phyloP scores from a whole-genome alignment of 2,888 invertebrate genomes.

The Hirtodrosophila trivittata region DNA sequence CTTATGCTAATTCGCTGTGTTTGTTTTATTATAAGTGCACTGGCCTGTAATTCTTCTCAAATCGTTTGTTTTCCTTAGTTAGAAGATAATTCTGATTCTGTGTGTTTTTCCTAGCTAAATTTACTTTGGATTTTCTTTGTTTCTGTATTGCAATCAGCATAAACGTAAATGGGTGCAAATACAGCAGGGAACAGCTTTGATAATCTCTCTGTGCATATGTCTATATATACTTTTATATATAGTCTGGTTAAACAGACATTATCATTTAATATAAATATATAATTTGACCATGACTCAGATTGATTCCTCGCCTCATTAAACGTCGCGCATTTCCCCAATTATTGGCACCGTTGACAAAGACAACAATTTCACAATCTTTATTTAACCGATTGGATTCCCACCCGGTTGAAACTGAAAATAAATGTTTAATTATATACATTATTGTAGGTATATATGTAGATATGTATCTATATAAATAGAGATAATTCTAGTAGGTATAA shows the following conservation, averaged over 20 bases:
- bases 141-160: constrained; percentile 16
- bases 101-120: background rate
- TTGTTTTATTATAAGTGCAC: too few relatives aligned
- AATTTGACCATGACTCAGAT: constrained; percentile 60
- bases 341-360: constrained; percentile 33
- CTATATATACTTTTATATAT: constrained; percentile 8
- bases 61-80: background rate
- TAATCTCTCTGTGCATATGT: constrained; percentile 15
- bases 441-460: too few relatives aligned
- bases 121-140: constrained; percentile 11
- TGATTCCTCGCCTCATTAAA: constrained; percentile 29
- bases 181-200: constrained; percentile 8
- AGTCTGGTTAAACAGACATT: constrained; percentile 6
- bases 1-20: too few relatives aligned
- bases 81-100: too few relatives aligned
- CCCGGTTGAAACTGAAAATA: constrained; percentile 28
- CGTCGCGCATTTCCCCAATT: constrained; percentile 38
- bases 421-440: too few relatives aligned
- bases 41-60: too few relatives aligned
- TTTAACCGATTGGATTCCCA: constrained; percentile 1
- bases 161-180: background rate
- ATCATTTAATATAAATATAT: constrained; percentile 33
- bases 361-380: constrained; percentile 43
- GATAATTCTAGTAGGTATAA: too few relatives aligned
- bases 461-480: too few relatives aligned